phyloP scores from a whole-genome alignment of 2,797 vertebrate species.

The Malurus leucopterus region DNA sequence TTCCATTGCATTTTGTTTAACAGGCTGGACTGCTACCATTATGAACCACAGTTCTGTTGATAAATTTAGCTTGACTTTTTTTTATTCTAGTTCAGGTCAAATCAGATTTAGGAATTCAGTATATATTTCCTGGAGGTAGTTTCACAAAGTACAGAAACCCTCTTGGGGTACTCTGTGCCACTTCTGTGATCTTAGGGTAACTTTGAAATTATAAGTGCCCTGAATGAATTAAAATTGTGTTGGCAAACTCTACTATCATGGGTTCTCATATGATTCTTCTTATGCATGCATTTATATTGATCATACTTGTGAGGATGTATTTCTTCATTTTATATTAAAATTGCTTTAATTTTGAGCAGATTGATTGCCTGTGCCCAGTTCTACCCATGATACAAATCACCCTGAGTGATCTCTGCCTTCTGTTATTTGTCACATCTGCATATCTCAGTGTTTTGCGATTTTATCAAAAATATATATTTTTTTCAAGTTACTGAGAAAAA shows the following conservation, averaged over 20 bases:
- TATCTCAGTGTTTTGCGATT: not conserved
- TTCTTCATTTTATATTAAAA: not conserved
- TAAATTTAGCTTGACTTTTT: not conserved
- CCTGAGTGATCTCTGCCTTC: not conserved
- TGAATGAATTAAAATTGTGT: not conserved
- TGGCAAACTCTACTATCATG: not conserved
- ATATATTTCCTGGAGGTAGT: not conserved
- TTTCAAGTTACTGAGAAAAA: not conserved
- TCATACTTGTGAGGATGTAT: not conserved
- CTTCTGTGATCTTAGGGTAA: not conserved
- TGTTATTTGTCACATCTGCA: not conserved
- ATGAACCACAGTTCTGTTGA: not conserved
- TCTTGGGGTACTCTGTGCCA: not conserved
- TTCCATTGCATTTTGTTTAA: not conserved
- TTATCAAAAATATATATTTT: not conserved
- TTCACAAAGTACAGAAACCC: not conserved
- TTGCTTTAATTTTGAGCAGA: not conserved
- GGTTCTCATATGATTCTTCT: not conserved
- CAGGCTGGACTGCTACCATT: not conserved
- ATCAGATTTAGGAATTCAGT: not conserved
- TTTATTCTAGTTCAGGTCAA: slow-evolving; percentile 6
- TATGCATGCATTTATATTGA: not conserved
- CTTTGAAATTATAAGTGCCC: not conserved
- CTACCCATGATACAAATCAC: not conserved
- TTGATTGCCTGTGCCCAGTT: not conserved